These are phyloP conservation scores for Mesorhabditis spiculigera DNA, from an alignment of 2,888 invertebrate species.

Conservation along the genomic window DNA sequence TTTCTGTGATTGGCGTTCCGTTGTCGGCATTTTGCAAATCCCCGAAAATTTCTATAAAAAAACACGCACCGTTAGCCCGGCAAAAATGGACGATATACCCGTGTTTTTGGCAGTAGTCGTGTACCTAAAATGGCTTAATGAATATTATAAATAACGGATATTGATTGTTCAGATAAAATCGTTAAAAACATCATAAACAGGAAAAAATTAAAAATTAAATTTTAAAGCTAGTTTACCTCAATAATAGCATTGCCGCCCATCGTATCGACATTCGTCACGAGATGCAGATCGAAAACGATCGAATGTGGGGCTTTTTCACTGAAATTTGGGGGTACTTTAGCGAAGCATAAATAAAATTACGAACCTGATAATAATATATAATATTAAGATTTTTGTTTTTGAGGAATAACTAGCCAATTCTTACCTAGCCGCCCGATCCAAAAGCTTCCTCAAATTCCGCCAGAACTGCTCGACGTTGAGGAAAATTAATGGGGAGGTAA, in stretches of 20 bases:
- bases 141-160: too few relatives aligned
- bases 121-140: background rate
- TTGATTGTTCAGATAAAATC: too few relatives aligned
- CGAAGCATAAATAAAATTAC: too few relatives aligned
- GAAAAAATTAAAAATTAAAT: too few relatives aligned
- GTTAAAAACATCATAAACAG: too few relatives aligned
- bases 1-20: too few relatives aligned
- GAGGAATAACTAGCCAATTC: background rate
- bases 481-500: background rate
- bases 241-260: background rate
- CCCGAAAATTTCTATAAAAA: too few relatives aligned
- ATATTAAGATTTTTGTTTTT: background rate
- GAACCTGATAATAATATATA: too few relatives aligned
- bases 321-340: too few relatives aligned
- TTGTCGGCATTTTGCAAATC: too few relatives aligned
- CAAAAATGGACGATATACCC: slow-evolving; percentile 1
- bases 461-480: background rate
- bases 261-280: background rate
- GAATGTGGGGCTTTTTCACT: background rate
- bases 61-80: background rate
- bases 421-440: background rate
- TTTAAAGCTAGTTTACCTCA: background rate
- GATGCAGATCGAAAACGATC: background rate
- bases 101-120: background rate
- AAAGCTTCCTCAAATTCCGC: background rate